Evolutionary conservation across 2,797 vertebrate species (phyloP), one percentile per base, ranked within the genome.

Genomic region (Nothura maculosa): DNA sequence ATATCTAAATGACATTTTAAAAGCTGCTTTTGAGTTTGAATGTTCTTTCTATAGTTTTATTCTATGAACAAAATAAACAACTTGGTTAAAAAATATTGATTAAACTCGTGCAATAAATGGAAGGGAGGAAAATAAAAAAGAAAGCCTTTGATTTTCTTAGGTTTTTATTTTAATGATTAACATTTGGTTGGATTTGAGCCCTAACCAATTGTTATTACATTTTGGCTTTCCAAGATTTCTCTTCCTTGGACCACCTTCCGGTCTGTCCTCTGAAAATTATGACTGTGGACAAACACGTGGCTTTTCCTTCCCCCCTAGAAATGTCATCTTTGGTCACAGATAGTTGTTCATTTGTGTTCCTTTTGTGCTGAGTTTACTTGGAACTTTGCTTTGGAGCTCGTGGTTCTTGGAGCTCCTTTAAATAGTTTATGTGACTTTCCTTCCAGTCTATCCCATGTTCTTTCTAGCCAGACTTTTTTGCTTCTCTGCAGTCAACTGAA

Each of bases 181-280:
- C 22, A 20, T 55, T 77, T 34, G n/a, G 21, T 54, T 78, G 48
- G 78, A 42, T 78, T 74, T 45, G 70, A 90, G 5, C 17, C 45
- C 54, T 80, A 74, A 32, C 45, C 22, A 61, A 30, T 72, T 85
- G 74, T 82, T 77, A 80, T 36, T 76, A 9, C 22, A 6, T 93
- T 38, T 27, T 13, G 4, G 72, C 30, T 64, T 66, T 22, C 64
- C 42, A 38, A 27, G 54, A 40, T 77, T 76, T 1, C 24, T 70
- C 40, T 84, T 84, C 88, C 62, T 90, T 17, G 27, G 25, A 30
- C 43, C 38, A 3, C n/a, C 38, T 63, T 85, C 38, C 30, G 64
- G 48, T 43, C 50, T 87, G 10, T 81, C 81, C 85, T 89, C 81
- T 89, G 58, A 85, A 95, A 96, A 89, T 83, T 69, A 92, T 95